Evolutionary conservation across 2,888 invertebrate genomes (phyloP).

Genomic region (Parnassius glacialis): DNA sequence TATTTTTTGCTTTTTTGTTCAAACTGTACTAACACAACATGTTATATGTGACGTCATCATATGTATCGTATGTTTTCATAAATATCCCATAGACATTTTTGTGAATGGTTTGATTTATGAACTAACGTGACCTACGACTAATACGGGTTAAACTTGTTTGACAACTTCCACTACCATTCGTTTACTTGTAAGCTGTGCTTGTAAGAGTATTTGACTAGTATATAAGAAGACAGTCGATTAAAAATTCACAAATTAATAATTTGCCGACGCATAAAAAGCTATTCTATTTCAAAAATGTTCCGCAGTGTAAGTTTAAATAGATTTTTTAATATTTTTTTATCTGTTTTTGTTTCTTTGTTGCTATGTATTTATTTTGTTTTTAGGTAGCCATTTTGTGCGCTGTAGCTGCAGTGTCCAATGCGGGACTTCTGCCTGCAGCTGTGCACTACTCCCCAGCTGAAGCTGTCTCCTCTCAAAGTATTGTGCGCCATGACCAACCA

Average conservation of each 20-base stretch:
- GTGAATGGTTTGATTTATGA: not conserved
- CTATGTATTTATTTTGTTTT: constrained; percentile 6
- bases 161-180: constrained; percentile 36
- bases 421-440: constrained; percentile 48
- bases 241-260: not conserved
- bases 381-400: constrained; percentile 42
- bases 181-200: not conserved
- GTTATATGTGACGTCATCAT: no score
- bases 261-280: not conserved
- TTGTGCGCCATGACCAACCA: constrained; percentile 56
- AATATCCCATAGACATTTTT: not conserved
- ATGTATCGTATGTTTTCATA: no score
- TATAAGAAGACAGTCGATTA: not conserved
- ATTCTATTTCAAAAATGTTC: not conserved
- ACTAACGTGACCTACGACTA: not conserved
- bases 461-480: constrained; percentile 56
- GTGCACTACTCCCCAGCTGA: constrained; percentile 55
- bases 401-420: constrained; percentile 41
- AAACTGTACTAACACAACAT: no score
- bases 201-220: not conserved
- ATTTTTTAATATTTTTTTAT: no score
- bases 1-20: no score
- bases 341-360: no score
- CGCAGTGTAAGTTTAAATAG: not conserved
- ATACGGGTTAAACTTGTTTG: constrained; percentile 32